These are phyloP conservation scores for Acanthosepion lycidas DNA, from an alignment of 2,888 invertebrate species.

Conservation along the genomic window DNA sequence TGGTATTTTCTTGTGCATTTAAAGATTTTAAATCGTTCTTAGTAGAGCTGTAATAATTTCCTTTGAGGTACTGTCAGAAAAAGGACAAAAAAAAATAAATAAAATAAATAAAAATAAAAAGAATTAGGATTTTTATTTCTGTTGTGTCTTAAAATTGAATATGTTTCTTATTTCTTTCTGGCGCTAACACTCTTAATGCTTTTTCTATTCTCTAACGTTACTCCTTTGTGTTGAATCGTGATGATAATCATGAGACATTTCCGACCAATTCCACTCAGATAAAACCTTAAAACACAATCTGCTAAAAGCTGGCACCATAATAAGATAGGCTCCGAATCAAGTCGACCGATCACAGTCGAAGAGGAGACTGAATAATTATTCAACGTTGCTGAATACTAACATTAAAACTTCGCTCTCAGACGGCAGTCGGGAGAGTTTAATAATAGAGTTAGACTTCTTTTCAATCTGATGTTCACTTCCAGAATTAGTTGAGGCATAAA, in stretches of 20 bases:
- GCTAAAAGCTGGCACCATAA: background rate
- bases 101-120: no score
- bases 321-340: background rate
- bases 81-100: background rate
- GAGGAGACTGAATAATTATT: background rate
- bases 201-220: background rate
- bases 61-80: background rate
- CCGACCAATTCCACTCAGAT: background rate
- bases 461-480: background rate
- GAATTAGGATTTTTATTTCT: background rate
- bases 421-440: background rate
- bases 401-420: background rate
- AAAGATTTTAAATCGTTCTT: no score
- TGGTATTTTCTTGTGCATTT: no score
- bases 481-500: conserved; percentile 20
- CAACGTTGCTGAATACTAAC: background rate
- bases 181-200: background rate
- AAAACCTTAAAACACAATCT: background rate
- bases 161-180: background rate
- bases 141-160: background rate
- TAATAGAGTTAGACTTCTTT: conserved; percentile 33
- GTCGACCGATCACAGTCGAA: background rate
- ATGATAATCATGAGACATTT: conserved; percentile 4
- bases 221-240: background rate
- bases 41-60: background rate